Base-by-base conservation (phyloP, 37 sponge, comb jelly and placozoan species). In the Dysidea cf. avara region DNA sequence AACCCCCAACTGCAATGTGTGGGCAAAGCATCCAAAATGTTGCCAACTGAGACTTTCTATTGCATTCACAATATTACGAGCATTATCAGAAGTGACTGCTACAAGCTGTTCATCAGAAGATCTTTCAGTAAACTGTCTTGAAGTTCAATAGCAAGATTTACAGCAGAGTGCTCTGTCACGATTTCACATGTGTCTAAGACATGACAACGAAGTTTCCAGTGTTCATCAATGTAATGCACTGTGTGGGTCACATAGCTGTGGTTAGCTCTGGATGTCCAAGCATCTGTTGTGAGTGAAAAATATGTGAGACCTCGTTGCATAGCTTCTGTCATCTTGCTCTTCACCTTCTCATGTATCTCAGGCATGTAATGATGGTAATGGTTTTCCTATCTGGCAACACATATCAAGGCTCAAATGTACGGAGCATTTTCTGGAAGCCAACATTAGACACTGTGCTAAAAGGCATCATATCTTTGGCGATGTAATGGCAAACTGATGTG, bases 361-460 rank as follows among this genome's bases (percentile, higher is more conserved):
- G 69, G 79, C 7, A 78, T 25, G 37, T 71, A 26, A 24, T 50
- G 36, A 26, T 37, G 22, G 38, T 66, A 21, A 78, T 16, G 2
- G 61, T 67, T 58, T 68, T 66, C 11, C 79, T 48, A 29, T 34
- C n/a, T 48, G 79, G 68, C 30, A 52, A 35, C 26, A 24, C 7
- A 29, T 48, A 78, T 28, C 79, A 59, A 14, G 79, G 79, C 39
- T 78, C 69, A 53, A 78, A 51, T 2, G 37, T 1, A 2, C 48
- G 54, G 9, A 69, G 7, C 72, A 78, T 47, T n/a, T 70, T 54
- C 37, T 32, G 54, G 71, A 78, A 78, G 24, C 79, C 79, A 39
- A 0, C 5, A 9, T 43, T 43, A 9, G 5, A 12, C 7, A 43
- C 46, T 5, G 9, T 43, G 9, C 46, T 43, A 12, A 43, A 5